Evolutionary conservation across 2,888 invertebrate species (phyloP).

Genomic region (Mythimna pallens): DNA sequence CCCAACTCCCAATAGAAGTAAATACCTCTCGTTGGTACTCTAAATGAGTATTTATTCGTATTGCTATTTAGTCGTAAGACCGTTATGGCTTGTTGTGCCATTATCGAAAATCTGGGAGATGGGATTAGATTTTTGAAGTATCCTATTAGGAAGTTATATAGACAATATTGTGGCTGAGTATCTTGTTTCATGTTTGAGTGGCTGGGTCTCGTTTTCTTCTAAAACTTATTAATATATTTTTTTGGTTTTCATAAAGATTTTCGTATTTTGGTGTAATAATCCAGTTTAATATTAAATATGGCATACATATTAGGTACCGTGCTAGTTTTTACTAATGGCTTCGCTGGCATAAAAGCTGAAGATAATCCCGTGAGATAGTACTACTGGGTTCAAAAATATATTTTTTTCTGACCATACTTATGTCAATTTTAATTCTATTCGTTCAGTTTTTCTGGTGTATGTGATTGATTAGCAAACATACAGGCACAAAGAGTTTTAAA

Average conservation of each 20-base stretch:
- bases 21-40: constrained; percentile 55
- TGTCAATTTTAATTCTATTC: neutral
- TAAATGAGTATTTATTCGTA: constrained; percentile 57
- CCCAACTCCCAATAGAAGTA: constrained; percentile 56
- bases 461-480: neutral
- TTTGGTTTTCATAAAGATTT: neutral
- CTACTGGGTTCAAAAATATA: too few species aligned
- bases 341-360: neutral
- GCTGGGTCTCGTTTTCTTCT: neutral
- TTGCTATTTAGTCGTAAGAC: constrained; percentile 45
- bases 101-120: constrained; percentile 50
- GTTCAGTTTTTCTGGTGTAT: neutral
- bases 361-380: neutral
- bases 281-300: neutral
- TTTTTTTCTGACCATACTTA: too few species aligned
- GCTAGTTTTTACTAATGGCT: too few species aligned
- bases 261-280: neutral
- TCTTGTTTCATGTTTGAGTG: constrained; percentile 31
- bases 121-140: constrained; percentile 53
- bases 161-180: constrained; percentile 16
- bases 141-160: constrained; percentile 32
- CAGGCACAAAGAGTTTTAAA: too few species aligned
- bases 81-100: constrained; percentile 31
- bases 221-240: neutral
- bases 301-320: neutral